phyloP scores from a whole-genome alignment of 2,888 invertebrate genomes.

The Lithophane leautieri region DNA sequence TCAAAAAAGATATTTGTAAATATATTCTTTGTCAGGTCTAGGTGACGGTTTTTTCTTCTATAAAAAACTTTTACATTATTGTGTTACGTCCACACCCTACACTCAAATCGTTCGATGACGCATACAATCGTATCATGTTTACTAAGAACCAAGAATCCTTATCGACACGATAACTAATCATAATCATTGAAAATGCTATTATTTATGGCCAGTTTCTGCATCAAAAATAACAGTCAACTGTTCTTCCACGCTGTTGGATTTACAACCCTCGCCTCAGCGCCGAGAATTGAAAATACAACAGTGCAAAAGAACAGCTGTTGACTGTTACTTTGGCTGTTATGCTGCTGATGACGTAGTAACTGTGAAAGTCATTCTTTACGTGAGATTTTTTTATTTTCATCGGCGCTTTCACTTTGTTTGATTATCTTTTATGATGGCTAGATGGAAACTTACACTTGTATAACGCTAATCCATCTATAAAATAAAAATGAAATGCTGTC shows the following conservation, averaged over 20 bases:
- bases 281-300: too few relatives aligned
- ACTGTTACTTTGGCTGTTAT: too few relatives aligned
- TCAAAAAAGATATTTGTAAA: neutral
- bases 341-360: constrained; percentile 39
- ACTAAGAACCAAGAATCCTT: constrained; percentile 38
- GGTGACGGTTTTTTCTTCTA: neutral
- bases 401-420: neutral
- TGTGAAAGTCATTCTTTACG: constrained; percentile 24
- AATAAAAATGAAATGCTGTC: too few relatives aligned
- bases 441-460: neutral
- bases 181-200: constrained; percentile 30
- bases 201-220: too few relatives aligned
- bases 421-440: neutral
- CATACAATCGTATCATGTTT: constrained; percentile 41
- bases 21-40: neutral
- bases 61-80: neutral
- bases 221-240: too few relatives aligned
- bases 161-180: constrained; percentile 49
- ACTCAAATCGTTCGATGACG: constrained; percentile 35
- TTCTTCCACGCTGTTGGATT: too few relatives aligned
- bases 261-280: too few relatives aligned
- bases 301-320: too few relatives aligned
- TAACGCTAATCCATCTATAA: too few relatives aligned
- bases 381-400: constrained; percentile 18
- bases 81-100: constrained; percentile 33